Conservation (phyloP, 2,797 vertebrate species). For the Cossypha caffra region DNA sequence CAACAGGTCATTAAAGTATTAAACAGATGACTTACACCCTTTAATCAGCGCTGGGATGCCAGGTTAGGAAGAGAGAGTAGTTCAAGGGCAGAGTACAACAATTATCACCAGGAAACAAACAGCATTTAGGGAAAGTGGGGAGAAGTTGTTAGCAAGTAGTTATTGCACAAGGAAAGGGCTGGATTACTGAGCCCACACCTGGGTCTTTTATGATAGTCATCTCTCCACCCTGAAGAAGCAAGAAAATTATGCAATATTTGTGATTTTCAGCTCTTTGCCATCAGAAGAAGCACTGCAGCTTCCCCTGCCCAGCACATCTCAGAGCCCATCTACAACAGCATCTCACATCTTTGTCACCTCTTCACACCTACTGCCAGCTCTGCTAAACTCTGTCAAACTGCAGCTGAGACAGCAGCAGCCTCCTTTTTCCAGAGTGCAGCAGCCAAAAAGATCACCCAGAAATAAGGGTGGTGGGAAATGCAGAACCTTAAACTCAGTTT, state of each 20-base stretch:
- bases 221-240: fast-evolving
- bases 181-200: neutral
- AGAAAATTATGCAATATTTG: neutral
- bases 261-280: neutral
- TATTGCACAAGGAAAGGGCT: conserved; percentile 11
- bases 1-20: conserved; percentile 61
- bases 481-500: neutral
- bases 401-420: neutral
- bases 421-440: neutral
- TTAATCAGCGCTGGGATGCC: conserved; percentile 50
- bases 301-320: neutral
- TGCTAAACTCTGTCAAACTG: neutral
- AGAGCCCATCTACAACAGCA: neutral
- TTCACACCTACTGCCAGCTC: neutral
- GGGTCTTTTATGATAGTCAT: neutral
- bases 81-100: conserved; percentile 34
- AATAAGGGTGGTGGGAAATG: neutral
- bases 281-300: neutral
- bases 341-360: neutral
- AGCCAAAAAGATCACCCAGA: neutral
- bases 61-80: conserved; percentile 39
- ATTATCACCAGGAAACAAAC: conserved; percentile 60
- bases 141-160: conserved; percentile 29
- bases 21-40: conserved; percentile 57
- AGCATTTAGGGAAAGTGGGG: neutral